Evolutionary conservation across 2,113 vertebrate genomes (phyloP).

Genomic region (Pitta sordida): DNA sequence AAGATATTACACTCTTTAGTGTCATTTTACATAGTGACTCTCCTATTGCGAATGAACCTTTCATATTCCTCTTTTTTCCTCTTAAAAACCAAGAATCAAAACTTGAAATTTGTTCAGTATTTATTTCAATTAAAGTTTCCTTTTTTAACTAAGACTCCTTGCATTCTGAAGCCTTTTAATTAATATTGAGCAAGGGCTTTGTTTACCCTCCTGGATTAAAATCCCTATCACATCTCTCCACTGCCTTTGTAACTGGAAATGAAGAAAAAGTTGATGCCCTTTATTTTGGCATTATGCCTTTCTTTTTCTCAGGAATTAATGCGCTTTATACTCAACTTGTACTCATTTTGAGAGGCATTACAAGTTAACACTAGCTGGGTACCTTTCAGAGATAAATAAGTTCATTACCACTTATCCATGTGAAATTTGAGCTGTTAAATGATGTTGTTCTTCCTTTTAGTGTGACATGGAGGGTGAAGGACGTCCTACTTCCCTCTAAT

Average conservation of each 20-base stretch:
- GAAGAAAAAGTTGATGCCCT: background rate
- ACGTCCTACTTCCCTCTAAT: background rate
- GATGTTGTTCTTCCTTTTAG: background rate
- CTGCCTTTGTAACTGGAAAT: background rate
- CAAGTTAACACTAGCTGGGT: background rate
- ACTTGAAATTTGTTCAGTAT: background rate
- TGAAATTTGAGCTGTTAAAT: conserved; percentile 3
- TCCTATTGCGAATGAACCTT: background rate
- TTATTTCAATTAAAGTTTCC: conserved; percentile 12
- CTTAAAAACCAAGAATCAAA: background rate
- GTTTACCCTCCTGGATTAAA: conserved; percentile 29
- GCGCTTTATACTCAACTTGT: background rate
- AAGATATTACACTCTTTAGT: background rate
- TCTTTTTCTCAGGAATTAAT: background rate
- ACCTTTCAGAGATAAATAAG: conserved; percentile 1
- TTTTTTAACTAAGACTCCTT: background rate
- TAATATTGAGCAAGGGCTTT: background rate
- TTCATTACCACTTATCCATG: conserved; percentile 9
- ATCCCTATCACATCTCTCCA: background rate
- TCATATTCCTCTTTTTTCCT: background rate
- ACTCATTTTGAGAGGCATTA: conserved; percentile 14
- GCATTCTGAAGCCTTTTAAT: conserved; percentile 1
- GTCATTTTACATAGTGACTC: background rate
- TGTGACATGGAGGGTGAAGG: background rate
- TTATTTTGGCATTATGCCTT: conserved; percentile 19